phyloP scores from a whole-genome alignment of 2,888 invertebrate genomes.

The Pterobdella sp. region DNA sequence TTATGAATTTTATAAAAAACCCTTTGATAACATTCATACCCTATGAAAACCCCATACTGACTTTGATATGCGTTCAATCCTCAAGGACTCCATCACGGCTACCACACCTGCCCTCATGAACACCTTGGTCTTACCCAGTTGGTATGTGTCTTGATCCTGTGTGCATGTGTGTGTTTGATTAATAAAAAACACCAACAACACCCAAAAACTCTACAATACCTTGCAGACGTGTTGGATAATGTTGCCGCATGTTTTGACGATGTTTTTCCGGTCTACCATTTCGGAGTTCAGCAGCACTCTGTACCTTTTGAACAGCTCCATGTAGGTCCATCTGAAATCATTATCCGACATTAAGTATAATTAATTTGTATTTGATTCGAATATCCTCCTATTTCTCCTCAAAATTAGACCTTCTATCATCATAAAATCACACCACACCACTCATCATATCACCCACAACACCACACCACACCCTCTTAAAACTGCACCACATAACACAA shows the following conservation, averaged over 20 bases:
- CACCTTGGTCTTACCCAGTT: conserved; percentile 93
- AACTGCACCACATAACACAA: conserved; percentile 16
- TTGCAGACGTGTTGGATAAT: conserved; percentile 70
- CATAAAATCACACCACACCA: too few species aligned
- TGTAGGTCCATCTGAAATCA: conserved; percentile 56
- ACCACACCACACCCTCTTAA: not conserved
- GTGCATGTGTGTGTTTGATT: not conserved
- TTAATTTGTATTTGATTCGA: too few species aligned
- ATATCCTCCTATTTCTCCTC: too few species aligned
- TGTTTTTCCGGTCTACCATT: conserved; percentile 68
- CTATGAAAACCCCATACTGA: too few species aligned
- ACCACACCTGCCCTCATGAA: conserved; percentile 97
- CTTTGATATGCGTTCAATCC: conserved; percentile 79
- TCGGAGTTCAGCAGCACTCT: conserved; percentile 66
- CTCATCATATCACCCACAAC: too few species aligned
- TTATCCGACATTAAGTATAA: too few species aligned
- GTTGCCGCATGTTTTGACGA: conserved; percentile 69
- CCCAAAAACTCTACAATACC: too few species aligned
- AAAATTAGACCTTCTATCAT: too few species aligned
- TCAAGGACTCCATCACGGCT: conserved; percentile 85
- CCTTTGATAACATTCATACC: too few species aligned
- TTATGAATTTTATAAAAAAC: too few species aligned
- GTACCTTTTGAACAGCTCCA: conserved; percentile 67
- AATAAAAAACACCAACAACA: too few species aligned
- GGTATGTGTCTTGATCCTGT: conserved; percentile 77